Percentiles rank a stretch among this genome's conserved stretches.
Conservation (phyloP, 2,888 invertebrate genomes). For the Cosmia trapezina region DNA sequence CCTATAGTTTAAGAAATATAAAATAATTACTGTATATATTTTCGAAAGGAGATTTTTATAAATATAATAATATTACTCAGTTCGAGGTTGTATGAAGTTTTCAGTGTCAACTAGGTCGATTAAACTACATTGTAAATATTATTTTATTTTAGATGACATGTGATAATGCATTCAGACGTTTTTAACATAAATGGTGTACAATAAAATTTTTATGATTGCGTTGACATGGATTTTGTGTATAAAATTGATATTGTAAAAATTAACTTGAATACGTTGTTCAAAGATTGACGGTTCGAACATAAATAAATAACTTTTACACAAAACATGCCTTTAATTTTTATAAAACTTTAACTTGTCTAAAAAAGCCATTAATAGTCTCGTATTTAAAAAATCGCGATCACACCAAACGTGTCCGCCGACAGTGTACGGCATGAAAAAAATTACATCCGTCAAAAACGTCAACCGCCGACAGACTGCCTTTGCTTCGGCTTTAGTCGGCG, state of each 20-base stretch:
- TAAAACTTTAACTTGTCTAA: neutral
- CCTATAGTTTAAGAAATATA: slow-evolving; percentile 83
- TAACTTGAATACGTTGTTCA: slow-evolving; percentile 88
- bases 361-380: neutral
- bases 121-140: slow-evolving; percentile 84
- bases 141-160: slow-evolving; percentile 82
- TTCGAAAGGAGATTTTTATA: slow-evolving; percentile 88
- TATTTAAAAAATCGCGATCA: too few species aligned
- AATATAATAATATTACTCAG: slow-evolving; percentile 83
- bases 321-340: slow-evolving; percentile 49
- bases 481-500: too few species aligned
- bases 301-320: slow-evolving; percentile 90
- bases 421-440: too few species aligned
- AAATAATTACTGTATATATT: slow-evolving; percentile 85
- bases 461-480: too few species aligned
- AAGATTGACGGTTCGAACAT: slow-evolving; percentile 87
- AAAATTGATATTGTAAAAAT: slow-evolving; percentile 88
- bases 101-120: slow-evolving; percentile 80
- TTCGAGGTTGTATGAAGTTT: slow-evolving; percentile 82
- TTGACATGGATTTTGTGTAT: slow-evolving; percentile 88
- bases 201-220: slow-evolving; percentile 88
- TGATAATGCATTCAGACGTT: slow-evolving; percentile 87
- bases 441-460: too few species aligned
- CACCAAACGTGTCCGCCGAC: too few species aligned
- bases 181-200: slow-evolving; percentile 84